Percentiles rank a stretch among this genome's conserved stretches.
Evolutionary conservation across 2,113 vertebrate species (phyloP).

Genomic region (Chloebia gouldiae): DNA sequence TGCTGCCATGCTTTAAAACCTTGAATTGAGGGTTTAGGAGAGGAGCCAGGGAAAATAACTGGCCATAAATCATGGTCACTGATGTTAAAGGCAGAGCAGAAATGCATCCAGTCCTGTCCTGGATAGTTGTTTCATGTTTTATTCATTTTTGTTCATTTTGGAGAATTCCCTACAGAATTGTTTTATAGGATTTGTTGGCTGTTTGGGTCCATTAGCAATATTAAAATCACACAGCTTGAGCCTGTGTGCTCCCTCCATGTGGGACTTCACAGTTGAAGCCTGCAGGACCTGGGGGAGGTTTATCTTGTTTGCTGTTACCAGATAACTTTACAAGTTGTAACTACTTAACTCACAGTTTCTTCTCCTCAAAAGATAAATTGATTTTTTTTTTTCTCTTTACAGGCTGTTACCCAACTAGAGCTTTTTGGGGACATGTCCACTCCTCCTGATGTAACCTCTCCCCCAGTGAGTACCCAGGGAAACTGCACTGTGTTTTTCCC

Average conservation of each 20-base stretch:
- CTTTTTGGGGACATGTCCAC: slow-evolving; percentile 99
- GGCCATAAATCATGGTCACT: neutral
- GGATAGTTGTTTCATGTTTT: neutral
- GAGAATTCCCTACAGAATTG: neutral
- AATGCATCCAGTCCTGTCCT: neutral
- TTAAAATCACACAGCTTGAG: neutral
- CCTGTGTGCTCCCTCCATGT: neutral
- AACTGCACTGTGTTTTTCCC: neutral
- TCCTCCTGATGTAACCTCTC: slow-evolving; percentile 96
- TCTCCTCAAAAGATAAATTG: neutral
- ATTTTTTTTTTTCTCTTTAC: slow-evolving; percentile 48
- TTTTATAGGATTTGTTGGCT: neutral
- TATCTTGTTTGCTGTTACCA: neutral
- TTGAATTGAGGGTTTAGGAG: neutral
- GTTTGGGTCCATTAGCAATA: neutral
- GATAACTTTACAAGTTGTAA: neutral
- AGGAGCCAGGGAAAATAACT: neutral
- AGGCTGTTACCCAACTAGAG: slow-evolving; percentile 99
- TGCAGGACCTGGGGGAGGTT: neutral
- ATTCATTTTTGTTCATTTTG: neutral
- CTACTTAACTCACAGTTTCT: neutral
- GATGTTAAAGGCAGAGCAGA: neutral
- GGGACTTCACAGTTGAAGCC: neutral
- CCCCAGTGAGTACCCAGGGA: slow-evolving; percentile 84
- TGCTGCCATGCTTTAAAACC: neutral